phyloP scores from a whole-genome alignment of 2,797 vertebrate genomes.

The Malacoctenus gilli region DNA sequence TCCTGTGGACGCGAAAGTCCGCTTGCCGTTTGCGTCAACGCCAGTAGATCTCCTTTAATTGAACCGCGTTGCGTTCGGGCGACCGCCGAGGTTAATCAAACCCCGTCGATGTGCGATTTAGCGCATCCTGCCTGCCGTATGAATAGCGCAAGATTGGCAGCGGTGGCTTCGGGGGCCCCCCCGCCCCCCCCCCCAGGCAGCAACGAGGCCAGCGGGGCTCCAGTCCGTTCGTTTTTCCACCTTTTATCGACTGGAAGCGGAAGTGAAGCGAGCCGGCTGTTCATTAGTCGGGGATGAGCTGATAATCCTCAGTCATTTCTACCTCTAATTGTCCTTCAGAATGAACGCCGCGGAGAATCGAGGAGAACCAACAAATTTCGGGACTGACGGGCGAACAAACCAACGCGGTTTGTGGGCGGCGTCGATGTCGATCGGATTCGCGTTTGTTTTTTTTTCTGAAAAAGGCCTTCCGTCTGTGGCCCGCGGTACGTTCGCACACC shows the following conservation, averaged over 20 bases:
- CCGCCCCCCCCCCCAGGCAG: constrained; percentile 6
- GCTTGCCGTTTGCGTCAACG: no score
- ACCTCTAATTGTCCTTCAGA: constrained; percentile 9
- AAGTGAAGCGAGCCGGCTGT: constrained; percentile 13
- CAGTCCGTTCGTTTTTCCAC: constrained; percentile 13
- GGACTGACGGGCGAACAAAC: no score
- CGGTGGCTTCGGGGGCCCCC: constrained; percentile 2
- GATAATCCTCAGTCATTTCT: constrained; percentile 11
- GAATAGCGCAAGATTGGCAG: constrained; percentile 10
- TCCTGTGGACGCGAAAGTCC: no score
- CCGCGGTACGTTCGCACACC: neutral
- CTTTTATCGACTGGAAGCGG: constrained; percentile 14
- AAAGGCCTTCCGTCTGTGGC: neutral
- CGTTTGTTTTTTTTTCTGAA: no score
- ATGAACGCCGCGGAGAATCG: no score
- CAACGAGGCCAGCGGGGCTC: constrained; percentile 6
- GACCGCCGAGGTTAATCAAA: constrained; percentile 3
- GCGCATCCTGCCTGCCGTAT: neutral
- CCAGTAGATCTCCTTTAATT: neutral
- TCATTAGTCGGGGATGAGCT: neutral
- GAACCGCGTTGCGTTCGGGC: neutral
- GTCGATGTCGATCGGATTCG: no score
- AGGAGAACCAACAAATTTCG: neutral
- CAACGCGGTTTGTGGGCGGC: no score
- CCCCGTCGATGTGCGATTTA: neutral